Base-by-base conservation (phyloP, 2,113 vertebrate genomes). In the Procavia capensis region DNA sequence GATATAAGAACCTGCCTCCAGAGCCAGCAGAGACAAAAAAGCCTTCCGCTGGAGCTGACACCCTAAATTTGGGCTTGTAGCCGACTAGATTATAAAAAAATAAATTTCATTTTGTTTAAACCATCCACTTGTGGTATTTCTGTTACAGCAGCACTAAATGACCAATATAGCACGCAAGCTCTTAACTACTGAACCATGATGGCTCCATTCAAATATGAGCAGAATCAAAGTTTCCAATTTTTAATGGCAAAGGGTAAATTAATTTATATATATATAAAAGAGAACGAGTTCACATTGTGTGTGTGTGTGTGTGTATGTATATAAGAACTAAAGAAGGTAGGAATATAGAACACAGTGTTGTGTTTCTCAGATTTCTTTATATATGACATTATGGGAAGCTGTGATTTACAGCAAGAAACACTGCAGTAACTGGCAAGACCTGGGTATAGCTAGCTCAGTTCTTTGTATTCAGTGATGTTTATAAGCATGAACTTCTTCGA, bases 401-500 rank as follows among this genome's bases (percentile, higher is more conserved):
- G 97, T 97, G 96, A 87, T 39, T 68, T 93, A 83, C 86, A 96
- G 89, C 88, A 97, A 83, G 2, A 1, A 95, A 87, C 70, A 70
- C 36, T 61, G 59, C 64, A 97, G 72, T 84, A 95, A 96, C 29
- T 91, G 70, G 78, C 45, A 87, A 19, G 57, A 13, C 64, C 16
- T 93, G 25, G 89, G 90, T 97, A 94, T 20, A 84, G 47, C 75
- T 85, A 82, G 90, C 70, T 87, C 76, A 83, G 45, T 70, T 90
- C 85, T 96, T 39, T 91, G 68, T 85, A 88, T 34, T 96, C 54
- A 83, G 36, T 81, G 78, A 85, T 95, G 96, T 83, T 97, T 61
- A 95, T 0, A 95, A 66, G 91, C 2, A 90, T 95, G 74, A 97
- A 97, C 95, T 91, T 96, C 72, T 92, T 95, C 47, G 50, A 95